Evolutionary conservation across 2,888 invertebrate genomes (phyloP), one percentile per base, ranked within the genome.

Genomic region (Cristatella mucedo): DNA sequence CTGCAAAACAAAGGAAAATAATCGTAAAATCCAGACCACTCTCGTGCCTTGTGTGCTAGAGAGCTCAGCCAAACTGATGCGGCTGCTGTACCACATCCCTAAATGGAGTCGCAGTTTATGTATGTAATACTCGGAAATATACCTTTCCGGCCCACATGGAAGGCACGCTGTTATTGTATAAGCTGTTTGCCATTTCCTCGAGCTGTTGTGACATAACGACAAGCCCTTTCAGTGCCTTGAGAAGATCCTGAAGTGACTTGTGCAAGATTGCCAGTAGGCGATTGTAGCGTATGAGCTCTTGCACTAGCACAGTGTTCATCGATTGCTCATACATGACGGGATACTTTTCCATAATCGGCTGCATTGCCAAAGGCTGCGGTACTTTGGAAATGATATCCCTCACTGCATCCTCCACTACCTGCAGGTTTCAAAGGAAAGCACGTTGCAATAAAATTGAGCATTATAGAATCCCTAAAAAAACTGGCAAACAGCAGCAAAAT

Each of bases 311-410:
- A 0, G 85, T 85, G 63, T 86, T 86, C 65, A 87, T 72, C 0
- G 84, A 85, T 67, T 86, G 84, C 55, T 80, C 78, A 60, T 86
- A 85, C 31, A 76, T 68, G 0, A 86, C 82, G 0, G 85, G 84
- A 62, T 82, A 85, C 74, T 70, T 73, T 39, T 66, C 51, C 29
- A 71, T 64, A 36, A 81, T 75, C 22, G 53, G 49, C 0, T 67
- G 67, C 9, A 75, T 61, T 50, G 76, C 67, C 19, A 64, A 49
- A 0, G 59, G 47, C 4, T 57, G 42, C 0, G 80, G 80, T 42
- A 80, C 51, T n/a, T 72, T 67, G 0, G 56, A 56, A 2, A 81
- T 63, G 38, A 82, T 78, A 1, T 70, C 70, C 11, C 65, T 70
- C 1, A 78, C 76, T 1, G 73, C 68, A 4, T 64, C 57, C 34